A percentile compares a stretch with the other conserved stretches of the same genome.
Evolutionary conservation across 2,797 vertebrate species (phyloP).

Genomic region (Fringilla coelebs): DNA sequence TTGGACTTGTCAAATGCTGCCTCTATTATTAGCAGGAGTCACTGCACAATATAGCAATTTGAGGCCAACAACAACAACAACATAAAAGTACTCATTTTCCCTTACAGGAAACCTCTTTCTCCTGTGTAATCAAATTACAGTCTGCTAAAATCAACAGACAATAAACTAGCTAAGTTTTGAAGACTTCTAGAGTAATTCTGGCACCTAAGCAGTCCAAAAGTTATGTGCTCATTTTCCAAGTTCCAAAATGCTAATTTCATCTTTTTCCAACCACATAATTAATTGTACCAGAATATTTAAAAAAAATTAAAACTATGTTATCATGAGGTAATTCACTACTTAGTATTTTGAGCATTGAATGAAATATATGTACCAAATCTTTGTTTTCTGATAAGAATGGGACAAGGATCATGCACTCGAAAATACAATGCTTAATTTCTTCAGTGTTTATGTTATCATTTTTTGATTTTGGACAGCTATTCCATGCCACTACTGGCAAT

Average conservation of each 20-base stretch:
- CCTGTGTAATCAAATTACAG: background rate
- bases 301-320: background rate
- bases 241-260: slow-evolving; percentile 9
- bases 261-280: slow-evolving; percentile 25
- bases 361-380: background rate
- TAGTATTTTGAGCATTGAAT: background rate
- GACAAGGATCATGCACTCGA: background rate
- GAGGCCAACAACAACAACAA: background rate
- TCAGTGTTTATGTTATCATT: background rate
- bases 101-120: slow-evolving; percentile 6
- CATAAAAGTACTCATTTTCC: background rate
- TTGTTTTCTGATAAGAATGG: background rate
- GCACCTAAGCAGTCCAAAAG: background rate
- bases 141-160: slow-evolving; percentile 6
- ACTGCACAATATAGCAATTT: background rate
- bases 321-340: background rate
- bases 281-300: slow-evolving; percentile 24
- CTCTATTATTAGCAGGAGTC: slow-evolving; percentile 9
- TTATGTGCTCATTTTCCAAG: background rate
- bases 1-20: background rate
- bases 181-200: slow-evolving; percentile 3
- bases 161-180: background rate
- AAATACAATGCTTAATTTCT: background rate
- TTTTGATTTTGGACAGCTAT: slow-evolving; percentile 2
- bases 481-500: background rate